Evolutionary conservation across 2,888 invertebrate species (phyloP).

Genomic region (Pelosia muscerda): DNA sequence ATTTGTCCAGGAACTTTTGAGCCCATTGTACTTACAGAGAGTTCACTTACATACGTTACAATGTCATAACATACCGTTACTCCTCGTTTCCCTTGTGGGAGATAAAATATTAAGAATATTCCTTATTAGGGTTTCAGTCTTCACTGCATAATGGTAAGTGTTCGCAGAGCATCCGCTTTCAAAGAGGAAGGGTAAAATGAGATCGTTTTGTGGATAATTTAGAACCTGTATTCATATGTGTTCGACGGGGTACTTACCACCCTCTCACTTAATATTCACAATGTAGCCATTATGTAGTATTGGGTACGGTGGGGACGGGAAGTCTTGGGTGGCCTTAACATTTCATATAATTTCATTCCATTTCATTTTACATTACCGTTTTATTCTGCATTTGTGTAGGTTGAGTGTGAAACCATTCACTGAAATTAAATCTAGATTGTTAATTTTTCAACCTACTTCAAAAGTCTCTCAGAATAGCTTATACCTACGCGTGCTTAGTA

Average conservation of each 20-base stretch:
- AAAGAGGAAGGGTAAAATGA: neutral
- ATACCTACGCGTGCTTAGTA: neutral
- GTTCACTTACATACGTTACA: neutral
- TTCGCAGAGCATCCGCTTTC: neutral
- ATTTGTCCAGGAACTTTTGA: no score
- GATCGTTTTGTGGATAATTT: neutral
- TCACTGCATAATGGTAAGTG: neutral
- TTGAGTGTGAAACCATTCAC: neutral
- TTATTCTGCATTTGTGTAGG: neutral
- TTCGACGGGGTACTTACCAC: neutral
- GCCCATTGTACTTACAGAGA: no score
- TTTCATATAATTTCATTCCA: neutral
- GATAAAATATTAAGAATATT: neutral
- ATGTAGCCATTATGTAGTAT: neutral
- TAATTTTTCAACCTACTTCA: neutral
- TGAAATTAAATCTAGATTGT: neutral
- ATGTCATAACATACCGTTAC: neutral
- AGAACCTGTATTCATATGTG: neutral
- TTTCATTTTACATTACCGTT: neutral
- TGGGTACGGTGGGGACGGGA: neutral
- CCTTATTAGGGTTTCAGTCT: neutral
- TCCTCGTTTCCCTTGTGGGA: no score
- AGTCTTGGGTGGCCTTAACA: neutral
- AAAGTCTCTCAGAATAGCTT: neutral
- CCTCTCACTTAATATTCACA: neutral